Evolutionary conservation across 2,797 vertebrate species (phyloP), one percentile per base, ranked within the genome.

Genomic region (Chelon labrosus): DNA sequence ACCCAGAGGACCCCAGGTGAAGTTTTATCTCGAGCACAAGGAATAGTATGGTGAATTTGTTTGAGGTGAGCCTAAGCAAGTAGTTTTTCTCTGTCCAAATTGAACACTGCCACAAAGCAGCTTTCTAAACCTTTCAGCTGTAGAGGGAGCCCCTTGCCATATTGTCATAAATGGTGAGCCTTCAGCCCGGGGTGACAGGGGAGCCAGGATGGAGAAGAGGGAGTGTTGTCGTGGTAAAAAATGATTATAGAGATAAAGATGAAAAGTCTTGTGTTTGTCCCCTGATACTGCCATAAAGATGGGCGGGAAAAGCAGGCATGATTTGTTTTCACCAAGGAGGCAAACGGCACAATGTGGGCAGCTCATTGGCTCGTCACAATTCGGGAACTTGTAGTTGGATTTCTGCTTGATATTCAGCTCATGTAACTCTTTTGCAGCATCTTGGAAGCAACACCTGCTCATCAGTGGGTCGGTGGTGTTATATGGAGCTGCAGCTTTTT

Each of bases 231-330:
- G 70, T 59, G 41, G 73, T 65, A 65, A 82, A 31, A 22, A 83
- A 83, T 87, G 79, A 92, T 91, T 88, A 85, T 66, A 87, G 76
- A 87, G 81, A 90, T 85, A 69, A 86, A 91, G 84, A 89, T 89
- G 82, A 90, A 88, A 91, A 83, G 71, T 76, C 78, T 76, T 55
- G 79, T 77, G 83, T 87, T 80, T n/a, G n/a, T 77, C 79, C 70
- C 74, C 63, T 52, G 74, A 85, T 81, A 68, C 50, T 46, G 63
- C 39, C 20, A 50, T 58, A 68, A 74, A 58, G 53, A 84, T 42
- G 72, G 38, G n/a, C 12, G 5, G 27, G 52, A 51, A 80, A 67
- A 67, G 60, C 41, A 37, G 54, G 25, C 56, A 39, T 78, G 73
- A 87, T 89, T 87, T 85, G 81, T 89, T 79, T 84, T 73, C 73